These are phyloP conservation scores for Oreohelix idahoensis DNA, from an alignment of 1,140 invertebrate species.

Conservation along the genomic window DNA sequence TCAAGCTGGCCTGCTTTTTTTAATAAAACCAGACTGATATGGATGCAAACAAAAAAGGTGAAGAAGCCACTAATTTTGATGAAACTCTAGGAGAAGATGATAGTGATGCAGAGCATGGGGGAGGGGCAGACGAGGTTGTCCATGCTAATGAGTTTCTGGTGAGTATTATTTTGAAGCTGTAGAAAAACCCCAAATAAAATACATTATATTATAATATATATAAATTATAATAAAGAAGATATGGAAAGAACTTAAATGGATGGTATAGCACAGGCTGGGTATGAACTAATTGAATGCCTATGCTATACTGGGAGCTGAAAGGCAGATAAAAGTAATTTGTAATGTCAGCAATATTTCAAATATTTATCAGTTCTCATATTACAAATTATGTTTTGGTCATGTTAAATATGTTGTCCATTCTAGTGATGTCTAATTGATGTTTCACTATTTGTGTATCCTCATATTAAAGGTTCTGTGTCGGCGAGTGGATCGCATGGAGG, in stretches of 20 bases:
- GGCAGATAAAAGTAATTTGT: no score
- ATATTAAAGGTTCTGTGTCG: slow-evolving; percentile 14
- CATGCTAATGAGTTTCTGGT: slow-evolving; percentile 27
- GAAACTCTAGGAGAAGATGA: slow-evolving; percentile 6
- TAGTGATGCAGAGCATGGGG: slow-evolving; percentile 17
- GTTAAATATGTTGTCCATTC: neutral
- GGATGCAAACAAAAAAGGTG: slow-evolving; percentile 3
- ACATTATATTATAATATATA: no score
- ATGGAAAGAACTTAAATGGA: no score
- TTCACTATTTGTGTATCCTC: neutral
- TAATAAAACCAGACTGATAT: slow-evolving; percentile 1
- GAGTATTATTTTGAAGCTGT: neutral
- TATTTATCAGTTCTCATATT: no score
- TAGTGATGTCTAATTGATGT: no score
- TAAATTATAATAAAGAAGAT: no score
- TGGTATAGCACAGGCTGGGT: no score
- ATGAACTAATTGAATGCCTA: no score
- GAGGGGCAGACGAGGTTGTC: neutral
- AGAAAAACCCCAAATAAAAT: no score
- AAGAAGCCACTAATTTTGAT: neutral
- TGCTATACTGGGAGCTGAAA: no score
- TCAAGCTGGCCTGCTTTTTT: neutral
- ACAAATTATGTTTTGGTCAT: neutral
- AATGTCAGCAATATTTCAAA: no score
- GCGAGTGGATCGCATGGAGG: slow-evolving; percentile 28